These are phyloP conservation scores for Neosilurus hyrtlii DNA, from an alignment of 2,797 vertebrate species.

Conservation along the genomic window DNA sequence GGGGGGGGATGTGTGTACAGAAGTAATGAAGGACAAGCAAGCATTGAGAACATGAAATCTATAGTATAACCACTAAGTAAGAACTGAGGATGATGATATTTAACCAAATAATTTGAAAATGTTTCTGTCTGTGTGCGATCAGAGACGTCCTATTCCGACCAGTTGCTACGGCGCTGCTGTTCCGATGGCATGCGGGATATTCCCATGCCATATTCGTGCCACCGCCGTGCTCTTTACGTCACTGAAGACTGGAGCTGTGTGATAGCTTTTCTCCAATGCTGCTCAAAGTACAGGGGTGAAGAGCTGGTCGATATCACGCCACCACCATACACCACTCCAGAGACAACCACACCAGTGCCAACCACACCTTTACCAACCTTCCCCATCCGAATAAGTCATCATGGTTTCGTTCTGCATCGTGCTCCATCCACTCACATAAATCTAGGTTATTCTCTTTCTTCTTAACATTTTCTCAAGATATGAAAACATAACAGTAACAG, in stretches of 20 bases:
- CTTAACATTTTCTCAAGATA: not conserved
- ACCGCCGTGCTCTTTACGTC: constrained; percentile 71
- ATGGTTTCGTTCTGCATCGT: too few species aligned
- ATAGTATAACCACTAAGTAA: not conserved
- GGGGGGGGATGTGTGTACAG: not conserved
- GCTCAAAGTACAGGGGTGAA: constrained; percentile 64
- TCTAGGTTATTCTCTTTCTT: not conserved
- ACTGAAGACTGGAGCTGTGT: constrained; percentile 70
- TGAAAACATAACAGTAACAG: not conserved
- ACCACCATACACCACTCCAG: constrained; percentile 44
- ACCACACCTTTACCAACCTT: not conserved
- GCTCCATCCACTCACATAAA: too few species aligned
- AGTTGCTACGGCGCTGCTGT: constrained; percentile 70
- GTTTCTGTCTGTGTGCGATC: not conserved
- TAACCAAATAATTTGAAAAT: constrained; percentile 26
- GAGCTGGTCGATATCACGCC: constrained; percentile 47
- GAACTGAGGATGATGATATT: not conserved
- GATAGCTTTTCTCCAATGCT: constrained; percentile 75
- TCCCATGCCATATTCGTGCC: constrained; percentile 74
- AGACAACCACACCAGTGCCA: not conserved
- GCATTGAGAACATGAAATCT: not conserved
- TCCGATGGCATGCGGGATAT: constrained; percentile 73
- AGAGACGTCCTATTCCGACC: constrained; percentile 71
- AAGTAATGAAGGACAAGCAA: not conserved
- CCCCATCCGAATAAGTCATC: not conserved